Conservation (phyloP, 1,140 invertebrate species). For the Lasioglossum baleicum region DNA sequence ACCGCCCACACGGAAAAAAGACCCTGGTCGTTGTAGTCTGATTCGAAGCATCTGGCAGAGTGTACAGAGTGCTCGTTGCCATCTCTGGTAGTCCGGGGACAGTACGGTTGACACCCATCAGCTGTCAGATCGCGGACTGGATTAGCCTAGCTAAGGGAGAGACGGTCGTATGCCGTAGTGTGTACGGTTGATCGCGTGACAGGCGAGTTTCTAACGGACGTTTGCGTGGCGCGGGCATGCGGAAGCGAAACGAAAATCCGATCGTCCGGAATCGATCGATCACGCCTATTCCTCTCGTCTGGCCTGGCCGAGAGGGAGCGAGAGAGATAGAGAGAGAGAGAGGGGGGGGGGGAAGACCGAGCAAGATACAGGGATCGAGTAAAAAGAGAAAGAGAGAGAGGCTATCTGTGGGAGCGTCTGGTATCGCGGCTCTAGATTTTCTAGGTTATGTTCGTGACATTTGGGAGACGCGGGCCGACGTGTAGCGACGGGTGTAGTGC, state of each 20-base stretch:
- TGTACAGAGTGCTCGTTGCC: not conserved
- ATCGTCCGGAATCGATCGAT: slow-evolving; percentile 35
- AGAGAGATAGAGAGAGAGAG: no score
- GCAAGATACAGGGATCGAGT: no score
- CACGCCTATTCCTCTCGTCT: slow-evolving; percentile 18
- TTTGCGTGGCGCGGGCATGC: slow-evolving; percentile 12
- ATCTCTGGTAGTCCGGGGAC: not conserved
- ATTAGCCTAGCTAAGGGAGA: slow-evolving; percentile 8
- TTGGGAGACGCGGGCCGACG: not conserved
- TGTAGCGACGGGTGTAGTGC: not conserved
- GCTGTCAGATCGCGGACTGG: slow-evolving; percentile 54
- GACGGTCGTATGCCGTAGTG: not conserved
- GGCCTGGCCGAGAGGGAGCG: not conserved
- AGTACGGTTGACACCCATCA: slow-evolving; percentile 61
- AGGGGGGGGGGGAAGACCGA: no score
- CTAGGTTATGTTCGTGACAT: slow-evolving; percentile 54
- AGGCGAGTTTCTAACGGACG: not conserved
- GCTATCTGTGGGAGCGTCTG: not conserved
- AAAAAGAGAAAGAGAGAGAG: slow-evolving; percentile 2
- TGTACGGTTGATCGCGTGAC: not conserved
- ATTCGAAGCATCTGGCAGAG: no score
- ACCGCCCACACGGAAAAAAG: no score
- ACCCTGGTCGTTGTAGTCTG: no score
- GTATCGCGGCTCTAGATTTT: slow-evolving; percentile 15
- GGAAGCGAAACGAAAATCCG: slow-evolving; percentile 33